phyloP scores from a whole-genome alignment of 2,888 invertebrate genomes.

The Chrysina gloriosa region DNA sequence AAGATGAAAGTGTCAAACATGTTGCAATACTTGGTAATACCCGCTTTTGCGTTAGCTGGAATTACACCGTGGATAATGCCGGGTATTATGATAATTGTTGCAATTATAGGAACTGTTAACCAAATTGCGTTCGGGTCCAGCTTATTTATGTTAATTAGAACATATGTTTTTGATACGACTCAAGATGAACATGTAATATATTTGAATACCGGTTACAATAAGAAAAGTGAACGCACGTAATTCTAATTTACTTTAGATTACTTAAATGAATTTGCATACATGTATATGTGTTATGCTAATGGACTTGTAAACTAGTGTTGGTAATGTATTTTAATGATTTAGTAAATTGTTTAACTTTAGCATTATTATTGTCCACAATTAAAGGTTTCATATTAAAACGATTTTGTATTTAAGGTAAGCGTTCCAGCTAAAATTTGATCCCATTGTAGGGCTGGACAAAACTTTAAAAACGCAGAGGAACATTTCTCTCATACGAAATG shows the following conservation, averaged over 20 bases:
- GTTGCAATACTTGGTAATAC: slow-evolving; percentile 71
- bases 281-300: too few species aligned
- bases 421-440: too few species aligned
- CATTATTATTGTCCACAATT: too few species aligned
- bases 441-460: too few species aligned
- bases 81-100: slow-evolving; percentile 74
- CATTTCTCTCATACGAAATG: too few species aligned
- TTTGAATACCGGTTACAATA: slow-evolving; percentile 70
- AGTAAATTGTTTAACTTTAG: too few species aligned
- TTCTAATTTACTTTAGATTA: too few species aligned
- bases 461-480: too few species aligned
- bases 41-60: slow-evolving; percentile 74
- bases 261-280: neutral
- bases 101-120: slow-evolving; percentile 72
- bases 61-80: slow-evolving; percentile 77
- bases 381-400: too few species aligned
- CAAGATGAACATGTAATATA: slow-evolving; percentile 70
- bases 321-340: too few species aligned
- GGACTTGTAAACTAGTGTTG: too few species aligned
- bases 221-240: slow-evolving; percentile 58
- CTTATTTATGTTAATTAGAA: slow-evolving; percentile 69
- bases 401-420: too few species aligned
- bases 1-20: slow-evolving; percentile 48
- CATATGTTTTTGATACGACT: slow-evolving; percentile 70
- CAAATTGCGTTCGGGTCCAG: slow-evolving; percentile 76